Base-by-base conservation (phyloP, 2,888 invertebrate genomes). In the Boloria euphrosyne region DNA sequence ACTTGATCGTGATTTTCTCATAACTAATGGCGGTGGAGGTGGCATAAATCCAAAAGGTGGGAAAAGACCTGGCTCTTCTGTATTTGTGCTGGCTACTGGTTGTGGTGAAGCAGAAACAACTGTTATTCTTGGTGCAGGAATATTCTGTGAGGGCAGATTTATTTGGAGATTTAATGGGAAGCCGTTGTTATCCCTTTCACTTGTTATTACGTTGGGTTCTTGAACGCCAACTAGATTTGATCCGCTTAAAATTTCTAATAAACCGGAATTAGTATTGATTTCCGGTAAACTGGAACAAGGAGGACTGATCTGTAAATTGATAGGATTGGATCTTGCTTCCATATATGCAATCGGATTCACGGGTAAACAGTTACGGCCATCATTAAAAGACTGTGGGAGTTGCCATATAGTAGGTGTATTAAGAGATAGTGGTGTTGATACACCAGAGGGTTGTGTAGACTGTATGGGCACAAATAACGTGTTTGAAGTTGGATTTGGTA, bases 151-250 rank as follows among this genome's bases (percentile, higher is more conserved):
- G 55, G 86, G 83, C 38, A 86, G 60, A 60, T 80, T 83, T 31
- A 86, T 80, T 69, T 85, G 80, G 16, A 86, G 75, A 71, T 74
- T 81, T 58, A 85, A 70, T 2, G 87, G 86, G 38, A 71, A 60
- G 6, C 69, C 62, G 13, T 57, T 57, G 50, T 70, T 69, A 44
- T 62, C 59, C 4, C 49, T 49, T 14, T 69, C 66, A 57, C 44
- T 69, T 18, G 68, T 67, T 18, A 69, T 46, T 6, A 63, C 22
- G 6, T 64, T 51, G 4, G 72, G 31, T 51, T 67, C 67, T 16
- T 67, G 59, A 13, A 18, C 13, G 44, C 49, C 16, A 13, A 17
- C 63, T 66, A 55, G 55, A 62, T 66, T 68, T n/a, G 31, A 43
- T 44, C 52, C 17, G 2, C 31, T 53, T 50, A 46, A 58, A 22